Conservation (phyloP, 2,797 vertebrate species). For the Xenopus petersii region DNA sequence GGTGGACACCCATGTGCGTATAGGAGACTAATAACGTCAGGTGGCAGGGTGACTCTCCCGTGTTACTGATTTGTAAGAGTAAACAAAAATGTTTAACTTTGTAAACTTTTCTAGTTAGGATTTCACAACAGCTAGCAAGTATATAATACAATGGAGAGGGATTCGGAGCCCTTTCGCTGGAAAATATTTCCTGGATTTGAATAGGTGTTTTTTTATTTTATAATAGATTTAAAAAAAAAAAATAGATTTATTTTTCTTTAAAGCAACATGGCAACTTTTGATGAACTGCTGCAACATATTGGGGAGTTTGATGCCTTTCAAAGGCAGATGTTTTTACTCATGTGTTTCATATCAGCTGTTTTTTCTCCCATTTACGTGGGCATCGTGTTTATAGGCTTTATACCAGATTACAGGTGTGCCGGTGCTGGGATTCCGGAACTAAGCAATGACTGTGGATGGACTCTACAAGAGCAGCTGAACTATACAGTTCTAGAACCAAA, state of each 20-base stretch:
- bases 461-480: conserved; percentile 49
- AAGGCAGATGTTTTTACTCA: conserved; percentile 64
- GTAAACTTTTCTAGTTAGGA: neutral
- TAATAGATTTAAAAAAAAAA: too few species aligned
- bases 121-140: neutral
- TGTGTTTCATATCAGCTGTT: conserved; percentile 59
- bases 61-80: conserved; percentile 4
- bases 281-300: conserved; percentile 65
- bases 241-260: conserved; percentile 18
- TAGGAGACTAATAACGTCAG: neutral
- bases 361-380: conserved; percentile 71
- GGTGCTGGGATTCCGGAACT: conserved; percentile 55
- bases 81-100: conserved; percentile 2
- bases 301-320: conserved; percentile 74
- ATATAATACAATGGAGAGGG: neutral
- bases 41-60: neutral
- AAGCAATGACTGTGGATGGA: conserved; percentile 67
- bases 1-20: too few species aligned
- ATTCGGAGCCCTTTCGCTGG: too few species aligned
- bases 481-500: conserved; percentile 49
- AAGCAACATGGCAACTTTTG: conserved; percentile 67
- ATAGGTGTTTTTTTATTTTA: too few species aligned
- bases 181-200: too few species aligned
- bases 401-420: conserved; percentile 62
- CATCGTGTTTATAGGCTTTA: conserved; percentile 70